Evolutionary conservation across 2,888 invertebrate species (phyloP).

Genomic region (Stomorhina lunata): DNA sequence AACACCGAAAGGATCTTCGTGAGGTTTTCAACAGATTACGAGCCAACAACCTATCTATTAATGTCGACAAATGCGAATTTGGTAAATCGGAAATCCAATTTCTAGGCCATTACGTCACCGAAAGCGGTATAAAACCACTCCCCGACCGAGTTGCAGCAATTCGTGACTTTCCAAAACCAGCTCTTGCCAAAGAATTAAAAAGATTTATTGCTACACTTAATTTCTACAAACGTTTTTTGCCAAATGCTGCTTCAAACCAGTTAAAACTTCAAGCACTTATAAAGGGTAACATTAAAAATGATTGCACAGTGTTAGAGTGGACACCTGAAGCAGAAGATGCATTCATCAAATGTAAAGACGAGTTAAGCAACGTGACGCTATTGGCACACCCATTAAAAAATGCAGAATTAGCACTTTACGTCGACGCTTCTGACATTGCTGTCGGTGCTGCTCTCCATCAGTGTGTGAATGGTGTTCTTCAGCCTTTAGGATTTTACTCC

Average conservation of each 20-base stretch:
- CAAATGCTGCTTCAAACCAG: not conserved
- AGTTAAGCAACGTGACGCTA: constrained; percentile 2
- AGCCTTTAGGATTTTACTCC: constrained; percentile 39
- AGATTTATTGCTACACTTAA: not conserved
- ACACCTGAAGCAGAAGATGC: constrained; percentile 23
- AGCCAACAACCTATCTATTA: no score
- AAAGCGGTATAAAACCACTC: not conserved
- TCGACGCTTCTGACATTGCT: constrained; percentile 26
- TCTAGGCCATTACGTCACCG: not conserved
- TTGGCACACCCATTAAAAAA: constrained; percentile 20
- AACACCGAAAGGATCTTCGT: no score
- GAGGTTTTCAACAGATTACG: no score
- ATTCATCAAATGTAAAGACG: constrained; percentile 39
- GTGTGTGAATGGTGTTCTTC: not conserved
- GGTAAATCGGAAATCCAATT: no score
- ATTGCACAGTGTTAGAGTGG: constrained; percentile 43
- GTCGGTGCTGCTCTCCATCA: constrained; percentile 42
- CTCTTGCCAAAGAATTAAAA: not conserved
- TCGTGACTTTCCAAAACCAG: not conserved
- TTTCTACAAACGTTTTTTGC: constrained; percentile 18
- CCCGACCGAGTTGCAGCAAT: constrained; percentile 21
- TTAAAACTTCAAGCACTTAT: constrained; percentile 34
- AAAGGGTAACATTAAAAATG: constrained; percentile 9
- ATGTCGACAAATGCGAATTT: no score
- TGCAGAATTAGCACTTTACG: constrained; percentile 1